phyloP scores from a whole-genome alignment of 2,113 vertebrate species.

The Ellobius talpinus region DNA sequence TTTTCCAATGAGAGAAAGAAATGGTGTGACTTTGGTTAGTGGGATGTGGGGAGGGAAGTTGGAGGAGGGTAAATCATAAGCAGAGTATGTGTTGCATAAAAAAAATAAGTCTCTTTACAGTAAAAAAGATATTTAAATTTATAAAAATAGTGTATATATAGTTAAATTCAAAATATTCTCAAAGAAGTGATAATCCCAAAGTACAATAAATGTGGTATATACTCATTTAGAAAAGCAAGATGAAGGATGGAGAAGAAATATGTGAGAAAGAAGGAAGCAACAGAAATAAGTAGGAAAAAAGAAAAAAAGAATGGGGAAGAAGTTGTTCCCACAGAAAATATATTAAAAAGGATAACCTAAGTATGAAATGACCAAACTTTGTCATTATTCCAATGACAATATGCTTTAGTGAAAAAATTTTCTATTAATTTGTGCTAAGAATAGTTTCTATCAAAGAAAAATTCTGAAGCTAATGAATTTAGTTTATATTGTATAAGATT shows the following conservation, averaged over 20 bases:
- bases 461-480: neutral
- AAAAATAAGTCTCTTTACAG: neutral
- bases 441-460: neutral
- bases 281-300: neutral
- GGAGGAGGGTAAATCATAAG: too few species aligned
- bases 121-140: neutral
- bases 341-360: neutral
- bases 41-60: too few species aligned
- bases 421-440: neutral
- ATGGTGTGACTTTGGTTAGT: too few species aligned
- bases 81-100: neutral
- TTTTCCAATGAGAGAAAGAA: too few species aligned
- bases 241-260: neutral
- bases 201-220: neutral
- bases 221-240: neutral
- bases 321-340: neutral
- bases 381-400: neutral
- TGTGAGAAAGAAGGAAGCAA: neutral
- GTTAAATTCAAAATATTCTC: neutral
- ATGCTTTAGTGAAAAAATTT: neutral
- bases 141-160: neutral
- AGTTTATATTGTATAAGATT: neutral
- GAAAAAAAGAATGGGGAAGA: neutral
- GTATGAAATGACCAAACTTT: neutral
- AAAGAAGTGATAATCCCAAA: neutral